A percentile compares a stretch with the other conserved stretches of the same genome.
phyloP scores from a whole-genome alignment of 2,113 vertebrate genomes.

The Nibea coibor region DNA sequence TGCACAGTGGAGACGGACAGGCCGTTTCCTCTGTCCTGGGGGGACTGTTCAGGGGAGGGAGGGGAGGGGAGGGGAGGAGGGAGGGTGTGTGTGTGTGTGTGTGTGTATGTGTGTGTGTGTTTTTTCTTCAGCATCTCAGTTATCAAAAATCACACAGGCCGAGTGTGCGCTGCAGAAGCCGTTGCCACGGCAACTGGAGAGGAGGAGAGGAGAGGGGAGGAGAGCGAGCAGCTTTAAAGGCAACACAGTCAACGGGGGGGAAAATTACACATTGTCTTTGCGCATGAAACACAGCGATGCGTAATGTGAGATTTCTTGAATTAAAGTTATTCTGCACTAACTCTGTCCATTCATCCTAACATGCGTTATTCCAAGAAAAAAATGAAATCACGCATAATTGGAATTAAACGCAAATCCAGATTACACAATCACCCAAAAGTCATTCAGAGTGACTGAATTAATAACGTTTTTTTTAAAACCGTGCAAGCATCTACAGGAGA shows the following conservation, averaged over 20 bases:
- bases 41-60: constrained; percentile 9
- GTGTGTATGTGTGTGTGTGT: constrained; percentile 11
- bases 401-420: background rate
- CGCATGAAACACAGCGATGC: constrained; percentile 54
- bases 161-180: constrained; percentile 88
- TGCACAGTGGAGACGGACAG: constrained; percentile 47
- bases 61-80: background rate
- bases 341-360: background rate
- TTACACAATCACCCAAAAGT: constrained; percentile 13
- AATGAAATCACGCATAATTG: constrained; percentile 6
- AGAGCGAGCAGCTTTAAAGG: constrained; percentile 83
- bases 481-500: background rate
- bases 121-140: constrained; percentile 59
- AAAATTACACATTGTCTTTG: constrained; percentile 67
- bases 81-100: constrained; percentile 5
- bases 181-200: constrained; percentile 91
- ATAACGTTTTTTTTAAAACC: background rate
- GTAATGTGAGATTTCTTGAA: constrained; percentile 11
- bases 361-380: background rate
- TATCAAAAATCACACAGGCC: constrained; percentile 75
- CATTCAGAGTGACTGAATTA: background rate
- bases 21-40: constrained; percentile 48
- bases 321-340: constrained; percentile 14
- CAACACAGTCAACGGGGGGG: constrained; percentile 60
- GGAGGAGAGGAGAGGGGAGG: constrained; percentile 41